Evolutionary conservation across 2,113 vertebrate species (phyloP).

Genomic region (Cynocephalus volans): DNA sequence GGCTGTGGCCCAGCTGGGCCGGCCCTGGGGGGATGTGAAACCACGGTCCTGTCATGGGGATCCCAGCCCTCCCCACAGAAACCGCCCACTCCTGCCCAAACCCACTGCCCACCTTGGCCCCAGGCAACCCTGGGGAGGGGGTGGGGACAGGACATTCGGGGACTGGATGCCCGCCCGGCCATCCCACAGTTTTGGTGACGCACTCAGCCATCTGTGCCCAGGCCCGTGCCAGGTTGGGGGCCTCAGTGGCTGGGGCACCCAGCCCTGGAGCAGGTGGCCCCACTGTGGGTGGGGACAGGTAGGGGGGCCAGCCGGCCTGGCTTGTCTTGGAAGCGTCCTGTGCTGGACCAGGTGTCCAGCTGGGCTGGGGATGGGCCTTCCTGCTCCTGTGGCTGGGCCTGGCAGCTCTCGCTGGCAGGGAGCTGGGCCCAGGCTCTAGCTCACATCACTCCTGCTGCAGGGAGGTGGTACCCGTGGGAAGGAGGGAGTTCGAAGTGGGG

Average conservation of each 20-base stretch:
- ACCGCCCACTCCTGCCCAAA: background rate
- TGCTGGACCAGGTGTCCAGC: constrained; percentile 58
- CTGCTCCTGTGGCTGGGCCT: background rate
- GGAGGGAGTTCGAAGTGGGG: background rate
- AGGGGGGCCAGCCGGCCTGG: constrained; percentile 15
- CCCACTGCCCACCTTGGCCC: background rate
- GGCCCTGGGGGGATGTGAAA: background rate
- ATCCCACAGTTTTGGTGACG: constrained; percentile 28
- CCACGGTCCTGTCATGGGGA: background rate
- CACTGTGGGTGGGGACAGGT: background rate
- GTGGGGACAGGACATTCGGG: background rate
- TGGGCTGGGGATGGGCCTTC: background rate
- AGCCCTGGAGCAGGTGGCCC: constrained; percentile 77
- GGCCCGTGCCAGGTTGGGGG: constrained; percentile 64
- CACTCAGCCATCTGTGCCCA: constrained; percentile 68
- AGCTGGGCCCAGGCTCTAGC: background rate
- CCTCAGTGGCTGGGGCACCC: background rate
- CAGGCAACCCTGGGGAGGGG: background rate
- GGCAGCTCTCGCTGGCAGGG: background rate
- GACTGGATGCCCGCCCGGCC: background rate
- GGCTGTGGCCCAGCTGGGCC: too few species aligned
- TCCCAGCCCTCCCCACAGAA: background rate
- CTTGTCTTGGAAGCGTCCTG: background rate
- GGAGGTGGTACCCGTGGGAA: background rate
- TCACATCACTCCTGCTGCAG: background rate